A percentile compares a stretch with the other conserved stretches of the same genome.
Evolutionary conservation across 2,888 invertebrate species (phyloP).

Genomic region (Adelphocoris suturalis): DNA sequence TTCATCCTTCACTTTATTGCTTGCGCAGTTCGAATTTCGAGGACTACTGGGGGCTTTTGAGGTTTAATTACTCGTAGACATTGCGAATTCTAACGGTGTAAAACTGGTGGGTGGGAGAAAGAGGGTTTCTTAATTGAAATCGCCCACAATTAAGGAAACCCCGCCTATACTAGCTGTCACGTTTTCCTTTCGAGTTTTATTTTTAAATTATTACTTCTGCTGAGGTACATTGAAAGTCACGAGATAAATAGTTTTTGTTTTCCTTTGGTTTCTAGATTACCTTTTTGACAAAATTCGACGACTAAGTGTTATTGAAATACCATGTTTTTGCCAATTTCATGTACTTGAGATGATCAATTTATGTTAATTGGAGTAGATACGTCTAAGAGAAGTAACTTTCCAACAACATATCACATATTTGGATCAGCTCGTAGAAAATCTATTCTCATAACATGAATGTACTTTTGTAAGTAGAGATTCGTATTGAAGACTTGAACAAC

Average conservation of each 20-base stretch:
- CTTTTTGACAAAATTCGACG: background rate
- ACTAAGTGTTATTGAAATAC: no score
- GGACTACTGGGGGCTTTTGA: background rate
- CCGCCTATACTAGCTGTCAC: background rate
- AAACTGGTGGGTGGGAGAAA: background rate
- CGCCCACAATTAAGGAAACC: constrained; percentile 7
- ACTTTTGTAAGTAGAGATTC: no score
- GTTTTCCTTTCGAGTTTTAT: background rate
- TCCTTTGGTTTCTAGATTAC: background rate
- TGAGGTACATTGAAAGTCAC: no score
- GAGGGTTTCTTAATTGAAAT: constrained; percentile 14
- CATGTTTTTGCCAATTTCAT: no score
- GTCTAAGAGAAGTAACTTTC: no score
- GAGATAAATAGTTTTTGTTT: no score
- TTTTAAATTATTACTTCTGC: background rate
- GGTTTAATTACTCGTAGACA: constrained; percentile 12
- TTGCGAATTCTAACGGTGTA: constrained; percentile 4
- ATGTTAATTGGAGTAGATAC: no score
- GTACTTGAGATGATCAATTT: no score
- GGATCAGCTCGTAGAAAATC: no score
- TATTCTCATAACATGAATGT: no score
- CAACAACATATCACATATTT: no score
- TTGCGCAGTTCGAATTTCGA: constrained; percentile 16
- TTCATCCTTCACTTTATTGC: background rate
- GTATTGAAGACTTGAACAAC: no score